Conservation (phyloP, 2,797 vertebrate genomes). For the Myoxocephalus aenaeus region DNA sequence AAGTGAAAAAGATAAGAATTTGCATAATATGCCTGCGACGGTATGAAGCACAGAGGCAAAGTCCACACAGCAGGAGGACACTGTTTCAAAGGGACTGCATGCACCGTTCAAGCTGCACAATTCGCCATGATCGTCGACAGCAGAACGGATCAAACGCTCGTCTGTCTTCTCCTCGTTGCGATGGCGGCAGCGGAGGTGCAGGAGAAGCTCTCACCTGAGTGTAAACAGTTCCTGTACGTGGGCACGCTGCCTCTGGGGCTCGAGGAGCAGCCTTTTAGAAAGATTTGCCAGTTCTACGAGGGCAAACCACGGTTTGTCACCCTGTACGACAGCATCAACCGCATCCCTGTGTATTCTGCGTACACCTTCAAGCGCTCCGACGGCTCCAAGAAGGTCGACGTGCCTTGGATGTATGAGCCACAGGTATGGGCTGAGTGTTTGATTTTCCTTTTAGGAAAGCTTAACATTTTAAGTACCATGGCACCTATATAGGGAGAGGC, state of each 20-base stretch:
- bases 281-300: slow-evolving; percentile 87
- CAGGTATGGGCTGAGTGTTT: slow-evolving; percentile 66
- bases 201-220: slow-evolving; percentile 83
- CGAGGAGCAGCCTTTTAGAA: slow-evolving; percentile 76
- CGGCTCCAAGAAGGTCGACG: slow-evolving; percentile 77
- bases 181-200: slow-evolving; percentile 74
- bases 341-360: slow-evolving; percentile 79
- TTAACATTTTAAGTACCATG: too few relatives aligned
- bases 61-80: neutral
- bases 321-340: slow-evolving; percentile 83
- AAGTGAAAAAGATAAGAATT: slow-evolving; percentile 66
- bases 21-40: slow-evolving; percentile 51
- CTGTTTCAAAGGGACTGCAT: slow-evolving; percentile 25
- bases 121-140: slow-evolving; percentile 45
- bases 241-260: slow-evolving; percentile 84
- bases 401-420: slow-evolving; percentile 84
- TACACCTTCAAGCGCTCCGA: slow-evolving; percentile 83
- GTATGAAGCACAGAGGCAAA: slow-evolving; percentile 16
- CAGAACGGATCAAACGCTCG: slow-evolving; percentile 18
- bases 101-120: neutral
- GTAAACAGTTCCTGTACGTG: slow-evolving; percentile 87
- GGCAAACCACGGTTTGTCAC: slow-evolving; percentile 85
- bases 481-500: too few relatives aligned
- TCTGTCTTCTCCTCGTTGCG: slow-evolving; percentile 41
- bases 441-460: neutral